Conservation (phyloP, 2,797 vertebrate genomes). For the Pelochelys cantorii region DNA sequence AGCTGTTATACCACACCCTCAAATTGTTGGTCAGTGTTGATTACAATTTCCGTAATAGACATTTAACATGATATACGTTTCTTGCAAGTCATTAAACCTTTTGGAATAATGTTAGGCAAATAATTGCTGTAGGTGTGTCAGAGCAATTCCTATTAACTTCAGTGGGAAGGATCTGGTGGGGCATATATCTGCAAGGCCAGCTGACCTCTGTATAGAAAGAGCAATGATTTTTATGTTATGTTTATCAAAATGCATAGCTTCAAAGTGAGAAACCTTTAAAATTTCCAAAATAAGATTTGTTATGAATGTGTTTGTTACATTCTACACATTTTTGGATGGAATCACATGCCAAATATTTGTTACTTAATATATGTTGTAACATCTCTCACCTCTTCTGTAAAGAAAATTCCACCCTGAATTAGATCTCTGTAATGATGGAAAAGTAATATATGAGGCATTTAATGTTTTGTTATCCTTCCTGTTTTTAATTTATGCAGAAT, state of each 20-base stretch:
- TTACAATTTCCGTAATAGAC: background rate
- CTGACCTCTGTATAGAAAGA: fast-evolving
- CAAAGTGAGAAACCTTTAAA: background rate
- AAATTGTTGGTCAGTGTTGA: background rate
- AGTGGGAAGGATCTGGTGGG: fast-evolving
- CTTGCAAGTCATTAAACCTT: background rate
- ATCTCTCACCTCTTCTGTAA: background rate
- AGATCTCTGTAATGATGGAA: background rate
- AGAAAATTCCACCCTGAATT: background rate
- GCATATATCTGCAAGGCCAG: background rate
- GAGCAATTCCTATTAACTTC: background rate
- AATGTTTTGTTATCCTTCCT: slow-evolving; percentile 3
- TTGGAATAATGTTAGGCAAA: background rate
- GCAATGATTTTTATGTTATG: background rate
- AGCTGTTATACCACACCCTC: background rate
- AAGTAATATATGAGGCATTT: background rate
- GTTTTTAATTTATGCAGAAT: background rate
- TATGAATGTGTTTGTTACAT: background rate
- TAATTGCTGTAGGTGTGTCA: background rate
- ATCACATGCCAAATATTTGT: background rate
- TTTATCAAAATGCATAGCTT: background rate
- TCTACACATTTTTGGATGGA: background rate
- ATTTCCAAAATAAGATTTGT: background rate
- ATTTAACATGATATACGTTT: background rate
- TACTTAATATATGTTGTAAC: background rate